Percentiles rank a stretch among this genome's conserved stretches.
These are phyloP conservation scores for Xyliphius kryptos DNA, from an alignment of 2,113 vertebrate species.

Conservation along the genomic window DNA sequence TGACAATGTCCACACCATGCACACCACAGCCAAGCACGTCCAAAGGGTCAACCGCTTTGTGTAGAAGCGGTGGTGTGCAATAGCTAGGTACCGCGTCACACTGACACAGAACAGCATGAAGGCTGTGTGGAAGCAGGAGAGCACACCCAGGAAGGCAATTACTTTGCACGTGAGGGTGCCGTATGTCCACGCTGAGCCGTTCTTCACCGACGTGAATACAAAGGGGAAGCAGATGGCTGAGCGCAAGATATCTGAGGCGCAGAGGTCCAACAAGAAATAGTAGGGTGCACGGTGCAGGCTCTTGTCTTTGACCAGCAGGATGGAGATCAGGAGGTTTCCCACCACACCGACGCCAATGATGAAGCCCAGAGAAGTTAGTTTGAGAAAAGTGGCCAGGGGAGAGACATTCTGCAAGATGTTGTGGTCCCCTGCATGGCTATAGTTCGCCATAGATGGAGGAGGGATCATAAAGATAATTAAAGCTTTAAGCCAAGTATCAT, in stretches of 20 bases:
- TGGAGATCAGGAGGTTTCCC: slow-evolving; percentile 99
- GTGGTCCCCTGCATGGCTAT: slow-evolving; percentile 99
- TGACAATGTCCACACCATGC: slow-evolving; percentile 99
- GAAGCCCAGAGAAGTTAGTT: slow-evolving; percentile 98
- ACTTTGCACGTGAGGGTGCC: slow-evolving; percentile 98
- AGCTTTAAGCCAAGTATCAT: slow-evolving; percentile 97
- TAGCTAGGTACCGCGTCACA: slow-evolving; percentile 96
- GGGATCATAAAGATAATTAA: slow-evolving; percentile 87
- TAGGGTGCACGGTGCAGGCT: slow-evolving; percentile 97
- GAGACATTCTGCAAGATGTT: slow-evolving; percentile 99
- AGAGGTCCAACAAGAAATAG: slow-evolving; percentile 98
- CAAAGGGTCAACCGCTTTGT: slow-evolving; percentile 97
- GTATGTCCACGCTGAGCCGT: slow-evolving; percentile 94
- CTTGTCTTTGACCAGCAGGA: slow-evolving; percentile 99
- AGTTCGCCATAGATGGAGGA: slow-evolving; percentile 99
- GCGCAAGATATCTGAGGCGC: slow-evolving; percentile 95
- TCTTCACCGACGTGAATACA: slow-evolving; percentile 98
- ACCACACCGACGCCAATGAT: slow-evolving; percentile 98
- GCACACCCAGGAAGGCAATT: slow-evolving; percentile 96
- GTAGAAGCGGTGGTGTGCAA: slow-evolving; percentile 98
- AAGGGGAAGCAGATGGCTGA: slow-evolving; percentile 99
- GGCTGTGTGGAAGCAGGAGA: slow-evolving; percentile 97
- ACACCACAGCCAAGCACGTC: slow-evolving; percentile 97
- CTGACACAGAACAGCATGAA: slow-evolving; percentile 99
- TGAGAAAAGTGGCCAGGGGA: slow-evolving; percentile 98